Evolutionary conservation across 2,888 invertebrate species (phyloP), one percentile per base, ranked within the genome.

Genomic region (Cacoxenus indagator): DNA sequence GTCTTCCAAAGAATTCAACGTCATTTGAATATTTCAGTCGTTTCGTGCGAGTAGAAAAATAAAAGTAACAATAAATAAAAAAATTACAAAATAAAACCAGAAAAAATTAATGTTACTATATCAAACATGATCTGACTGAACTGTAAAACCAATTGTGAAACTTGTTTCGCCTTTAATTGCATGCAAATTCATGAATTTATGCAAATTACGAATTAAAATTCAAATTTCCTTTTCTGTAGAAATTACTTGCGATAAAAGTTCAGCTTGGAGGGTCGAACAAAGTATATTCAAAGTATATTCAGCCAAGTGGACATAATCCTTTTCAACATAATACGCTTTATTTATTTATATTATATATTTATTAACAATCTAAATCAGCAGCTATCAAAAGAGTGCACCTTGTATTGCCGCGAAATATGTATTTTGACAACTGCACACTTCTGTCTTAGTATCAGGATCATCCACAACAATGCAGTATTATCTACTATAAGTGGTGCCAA

Each of bases 171-270:
- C 37, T 37, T 65, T 65, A 65, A 65, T 54, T 65, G 43, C 66
- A 66, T 57, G 22, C 37, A 57, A 57, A 66, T 66, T 55, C 46
- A 43, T 65, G 65, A 55, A 66, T 6, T n/a, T 45, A 43, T 45
- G 57, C 45, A 55, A 43, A 66, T 43, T 43, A 43, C 6, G 51
- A 64, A 64, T 27, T 55, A 26, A 66, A 66, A 66, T 57, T 57
- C 24, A 62, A 55, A 45, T 31, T 45, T 57, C 43, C 55, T 43
- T 55, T 66, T 66, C 65, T 43, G 57, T 37, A 57, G 66, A 66
- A 66, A 65, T 37, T 37, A 2, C 1, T 37, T 37, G 14, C 37
- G 14, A 14, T 37, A 1, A 4, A 37, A 37, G 9, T 37, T 37
- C 37, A 11, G 1, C 14, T 1, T 37, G 37, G 14, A 1, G 37